Conservation (phyloP, 2,888 invertebrate genomes). For the Apocheima hispidaria region DNA sequence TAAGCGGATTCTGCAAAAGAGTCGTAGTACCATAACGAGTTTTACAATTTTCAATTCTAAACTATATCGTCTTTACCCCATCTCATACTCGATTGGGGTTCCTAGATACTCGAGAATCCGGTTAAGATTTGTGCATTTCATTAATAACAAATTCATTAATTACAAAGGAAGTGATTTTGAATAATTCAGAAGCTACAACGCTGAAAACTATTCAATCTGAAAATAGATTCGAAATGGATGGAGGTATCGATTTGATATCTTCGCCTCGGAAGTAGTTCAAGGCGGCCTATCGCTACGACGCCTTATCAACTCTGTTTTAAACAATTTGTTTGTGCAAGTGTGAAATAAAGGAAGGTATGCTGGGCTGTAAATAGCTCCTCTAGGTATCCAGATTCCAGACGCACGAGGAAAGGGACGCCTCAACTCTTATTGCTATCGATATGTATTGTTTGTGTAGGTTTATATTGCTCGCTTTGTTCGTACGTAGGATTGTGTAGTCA, state of each 20-base stretch:
- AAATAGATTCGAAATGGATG: constrained; percentile 32
- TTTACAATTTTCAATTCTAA: constrained; percentile 6
- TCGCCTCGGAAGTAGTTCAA: constrained; percentile 40
- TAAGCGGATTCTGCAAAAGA: too few species aligned
- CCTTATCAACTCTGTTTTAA: constrained; percentile 28
- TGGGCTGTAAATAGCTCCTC: constrained; percentile 25
- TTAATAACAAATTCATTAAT: constrained; percentile 14
- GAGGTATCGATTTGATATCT: constrained; percentile 31
- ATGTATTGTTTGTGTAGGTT: constrained; percentile 17
- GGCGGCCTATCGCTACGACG: constrained; percentile 31
- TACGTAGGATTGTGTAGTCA: constrained; percentile 22
- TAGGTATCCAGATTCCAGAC: constrained; percentile 9
- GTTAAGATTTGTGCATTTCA: constrained; percentile 15
- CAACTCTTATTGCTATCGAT: constrained; percentile 27
- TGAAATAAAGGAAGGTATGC: constrained; percentile 24
- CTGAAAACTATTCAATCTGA: constrained; percentile 21
- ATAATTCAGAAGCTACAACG: constrained; percentile 15
- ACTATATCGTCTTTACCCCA: neutral
- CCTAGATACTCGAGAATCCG: constrained; percentile 3
- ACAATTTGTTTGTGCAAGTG: constrained; percentile 34
- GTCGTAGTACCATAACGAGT: too few species aligned
- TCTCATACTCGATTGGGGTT: constrained; percentile 8
- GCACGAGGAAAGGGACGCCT: constrained; percentile 16
- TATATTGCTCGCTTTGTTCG: constrained; percentile 30
- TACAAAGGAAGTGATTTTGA: constrained; percentile 7